phyloP scores from a whole-genome alignment of 53 echinoderm and acorn worm species.

The Mesocentrotus franciscanus region DNA sequence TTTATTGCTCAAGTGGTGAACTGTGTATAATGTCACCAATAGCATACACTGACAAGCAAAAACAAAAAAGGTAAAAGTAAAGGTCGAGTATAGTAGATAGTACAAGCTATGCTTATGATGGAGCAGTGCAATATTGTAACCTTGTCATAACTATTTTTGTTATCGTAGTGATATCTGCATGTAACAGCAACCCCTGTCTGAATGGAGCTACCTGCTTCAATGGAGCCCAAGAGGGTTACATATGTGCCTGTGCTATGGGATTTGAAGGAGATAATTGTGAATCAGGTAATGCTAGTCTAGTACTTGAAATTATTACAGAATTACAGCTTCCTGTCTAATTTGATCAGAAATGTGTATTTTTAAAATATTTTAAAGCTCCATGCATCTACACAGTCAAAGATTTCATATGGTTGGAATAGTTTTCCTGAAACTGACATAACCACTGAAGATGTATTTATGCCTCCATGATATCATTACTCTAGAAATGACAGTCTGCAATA shows the following conservation, averaged over 20 bases:
- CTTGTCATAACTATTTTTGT: neutral
- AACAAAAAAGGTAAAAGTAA: no score
- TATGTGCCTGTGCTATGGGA: constrained; percentile 64
- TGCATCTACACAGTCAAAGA: neutral
- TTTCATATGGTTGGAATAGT: neutral
- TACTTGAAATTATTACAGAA: neutral
- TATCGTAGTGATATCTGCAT: neutral
- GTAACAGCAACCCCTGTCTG: constrained; percentile 54
- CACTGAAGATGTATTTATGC: neutral
- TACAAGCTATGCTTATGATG: neutral
- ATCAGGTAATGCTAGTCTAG: constrained; percentile 44
- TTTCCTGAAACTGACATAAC: neutral
- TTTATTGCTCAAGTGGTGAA: neutral
- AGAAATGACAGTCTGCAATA: constrained; percentile 60
- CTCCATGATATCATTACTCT: neutral
- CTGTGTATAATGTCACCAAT: no score
- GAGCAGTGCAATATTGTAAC: neutral
- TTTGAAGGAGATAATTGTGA: constrained; percentile 73
- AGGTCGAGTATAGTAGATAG: no score
- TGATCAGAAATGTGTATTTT: neutral
- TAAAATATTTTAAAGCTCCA: neutral
- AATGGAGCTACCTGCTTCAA: constrained; percentile 76
- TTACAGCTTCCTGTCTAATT: no score
- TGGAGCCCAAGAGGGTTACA: neutral
- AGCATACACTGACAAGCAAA: no score